A percentile compares a stretch with the other conserved stretches of the same genome.
Conservation (phyloP, 2,888 invertebrate species). For the Osmoderma eremita region DNA sequence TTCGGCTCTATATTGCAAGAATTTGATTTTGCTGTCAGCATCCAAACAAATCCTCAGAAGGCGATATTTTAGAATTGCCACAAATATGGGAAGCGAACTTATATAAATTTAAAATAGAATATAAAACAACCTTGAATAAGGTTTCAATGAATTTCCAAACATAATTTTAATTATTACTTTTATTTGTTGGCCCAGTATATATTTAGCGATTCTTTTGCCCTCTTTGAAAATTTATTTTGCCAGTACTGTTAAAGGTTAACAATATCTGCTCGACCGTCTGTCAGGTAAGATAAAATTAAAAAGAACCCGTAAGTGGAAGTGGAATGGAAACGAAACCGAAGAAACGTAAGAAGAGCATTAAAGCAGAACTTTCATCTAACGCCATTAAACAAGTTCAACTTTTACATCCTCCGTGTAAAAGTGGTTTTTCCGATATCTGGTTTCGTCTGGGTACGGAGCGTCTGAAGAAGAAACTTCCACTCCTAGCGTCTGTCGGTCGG, state of each 20-base stretch:
- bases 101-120: too few relatives aligned
- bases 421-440: conserved; percentile 30
- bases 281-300: conserved; percentile 17
- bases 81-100: too few relatives aligned
- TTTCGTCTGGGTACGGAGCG: not conserved
- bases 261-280: not conserved
- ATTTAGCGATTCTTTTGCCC: too few relatives aligned
- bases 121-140: too few relatives aligned
- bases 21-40: too few relatives aligned
- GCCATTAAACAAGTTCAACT: conserved; percentile 29
- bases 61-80: too few relatives aligned
- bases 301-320: conserved; percentile 11
- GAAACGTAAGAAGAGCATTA: conserved; percentile 19
- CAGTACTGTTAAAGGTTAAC: not conserved
- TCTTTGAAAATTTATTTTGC: too few relatives aligned
- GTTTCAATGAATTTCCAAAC: too few relatives aligned
- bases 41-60: too few relatives aligned
- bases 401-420: conserved; percentile 20
- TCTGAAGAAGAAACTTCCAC: not conserved
- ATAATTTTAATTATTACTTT: too few relatives aligned
- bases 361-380: conserved; percentile 19
- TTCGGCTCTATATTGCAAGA: too few relatives aligned
- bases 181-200: too few relatives aligned
- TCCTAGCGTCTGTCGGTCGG: conserved; percentile 7
- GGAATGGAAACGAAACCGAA: conserved; percentile 1